Conservation (phyloP, 1,140 invertebrate species). For the Periplaneta americana region DNA sequence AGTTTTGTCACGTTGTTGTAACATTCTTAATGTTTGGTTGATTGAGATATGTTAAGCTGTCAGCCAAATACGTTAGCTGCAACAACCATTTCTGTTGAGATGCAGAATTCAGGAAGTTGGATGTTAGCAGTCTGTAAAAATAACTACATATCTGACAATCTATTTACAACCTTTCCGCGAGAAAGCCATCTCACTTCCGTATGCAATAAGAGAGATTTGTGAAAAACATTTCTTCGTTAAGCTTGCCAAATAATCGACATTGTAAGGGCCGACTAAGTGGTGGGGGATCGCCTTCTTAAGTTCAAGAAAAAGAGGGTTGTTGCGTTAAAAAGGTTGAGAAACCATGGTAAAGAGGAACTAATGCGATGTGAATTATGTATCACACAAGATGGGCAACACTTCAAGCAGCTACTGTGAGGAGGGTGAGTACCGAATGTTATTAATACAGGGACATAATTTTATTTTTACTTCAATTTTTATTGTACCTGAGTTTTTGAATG, state of each 20-base stretch:
- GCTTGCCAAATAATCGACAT: neutral
- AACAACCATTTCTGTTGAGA: neutral
- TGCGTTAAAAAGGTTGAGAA: no score
- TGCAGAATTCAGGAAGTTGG: neutral
- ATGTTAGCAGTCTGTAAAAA: neutral
- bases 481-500: no score
- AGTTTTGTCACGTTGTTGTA: neutral
- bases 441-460: no score
- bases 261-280: neutral
- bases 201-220: neutral
- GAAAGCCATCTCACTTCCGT: neutral
- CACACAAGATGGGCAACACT: no score
- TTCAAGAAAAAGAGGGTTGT: no score
- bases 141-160: neutral
- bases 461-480: no score
- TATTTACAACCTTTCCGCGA: neutral
- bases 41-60: neutral
- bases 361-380: no score
- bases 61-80: neutral
- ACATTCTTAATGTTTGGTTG: neutral
- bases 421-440: no score
- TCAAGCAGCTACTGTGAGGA: no score
- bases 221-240: neutral
- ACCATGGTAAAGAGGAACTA: no score
- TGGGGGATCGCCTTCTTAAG: no score